Percentiles rank a stretch among this genome's conserved stretches.
These are phyloP conservation scores for Chymomyza amoena DNA, from an alignment of 2,888 invertebrate genomes.

Conservation along the genomic window DNA sequence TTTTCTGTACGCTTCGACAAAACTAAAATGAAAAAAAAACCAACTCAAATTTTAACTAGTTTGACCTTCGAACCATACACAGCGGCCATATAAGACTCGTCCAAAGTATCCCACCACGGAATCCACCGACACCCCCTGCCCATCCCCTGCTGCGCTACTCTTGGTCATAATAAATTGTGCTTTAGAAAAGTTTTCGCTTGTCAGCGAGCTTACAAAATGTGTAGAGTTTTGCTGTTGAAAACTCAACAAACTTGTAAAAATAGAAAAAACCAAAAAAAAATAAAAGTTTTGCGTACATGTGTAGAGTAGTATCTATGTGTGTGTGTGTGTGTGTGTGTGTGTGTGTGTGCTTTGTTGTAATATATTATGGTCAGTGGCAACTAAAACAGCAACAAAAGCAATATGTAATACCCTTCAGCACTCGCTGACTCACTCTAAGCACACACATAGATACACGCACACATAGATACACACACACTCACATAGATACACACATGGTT, in stretches of 20 bases:
- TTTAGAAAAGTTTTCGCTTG: constrained; percentile 61
- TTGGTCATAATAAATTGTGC: constrained; percentile 61
- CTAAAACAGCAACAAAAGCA: constrained; percentile 32
- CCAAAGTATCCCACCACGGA: constrained; percentile 3
- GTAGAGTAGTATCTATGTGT: constrained; percentile 55
- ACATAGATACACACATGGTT: constrained; percentile 11
- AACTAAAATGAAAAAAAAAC: constrained; percentile 35
- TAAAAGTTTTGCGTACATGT: constrained; percentile 52
- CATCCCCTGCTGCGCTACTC: background rate
- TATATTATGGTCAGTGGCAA: constrained; percentile 64
- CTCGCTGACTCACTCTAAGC: background rate
- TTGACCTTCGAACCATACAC: constrained; percentile 52
- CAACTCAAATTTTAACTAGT: constrained; percentile 51
- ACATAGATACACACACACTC: constrained; percentile 8
- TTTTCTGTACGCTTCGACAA: constrained; percentile 48
- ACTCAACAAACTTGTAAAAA: constrained; percentile 43
- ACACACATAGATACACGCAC: background rate
- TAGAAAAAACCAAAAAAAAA: constrained; percentile 20
- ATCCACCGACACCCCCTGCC: too few relatives aligned
- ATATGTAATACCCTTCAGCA: constrained; percentile 21
- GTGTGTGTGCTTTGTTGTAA: constrained; percentile 50
- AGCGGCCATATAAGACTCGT: constrained; percentile 22
- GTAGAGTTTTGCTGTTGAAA: constrained; percentile 45
- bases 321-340: constrained; percentile 16
- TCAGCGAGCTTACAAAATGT: constrained; percentile 62